Conservation (phyloP, 2,797 vertebrate species). For the Masticophis lateralis region DNA sequence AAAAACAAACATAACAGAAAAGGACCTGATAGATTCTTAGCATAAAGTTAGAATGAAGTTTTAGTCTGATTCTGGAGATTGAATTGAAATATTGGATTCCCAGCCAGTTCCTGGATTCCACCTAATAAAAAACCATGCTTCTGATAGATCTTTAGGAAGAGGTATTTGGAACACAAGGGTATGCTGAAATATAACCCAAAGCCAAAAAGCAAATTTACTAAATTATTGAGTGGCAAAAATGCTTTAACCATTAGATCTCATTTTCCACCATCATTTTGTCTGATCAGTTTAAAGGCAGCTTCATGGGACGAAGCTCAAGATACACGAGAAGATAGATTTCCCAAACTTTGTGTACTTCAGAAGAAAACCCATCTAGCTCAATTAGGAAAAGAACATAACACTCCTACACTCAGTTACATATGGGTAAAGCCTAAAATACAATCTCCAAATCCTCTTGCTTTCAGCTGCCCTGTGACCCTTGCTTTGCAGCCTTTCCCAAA, state of each 20-base stretch:
- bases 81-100: background rate
- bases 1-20: background rate
- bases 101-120: background rate
- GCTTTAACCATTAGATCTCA: background rate
- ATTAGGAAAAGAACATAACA: background rate
- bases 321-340: background rate
- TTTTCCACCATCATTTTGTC: background rate
- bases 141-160: background rate
- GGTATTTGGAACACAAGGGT: background rate
- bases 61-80: background rate
- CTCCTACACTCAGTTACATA: background rate
- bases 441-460: background rate
- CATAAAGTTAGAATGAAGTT: background rate
- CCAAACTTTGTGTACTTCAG: background rate
- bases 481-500: background rate
- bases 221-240: background rate
- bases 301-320: background rate
- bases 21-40: background rate
- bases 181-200: background rate
- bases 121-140: background rate
- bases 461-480: background rate
- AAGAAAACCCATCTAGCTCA: background rate
- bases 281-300: background rate
- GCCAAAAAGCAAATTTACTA: background rate
- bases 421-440: background rate